Evolutionary conservation across 2,888 invertebrate genomes (phyloP).

Genomic region (Cepaea hortensis): DNA sequence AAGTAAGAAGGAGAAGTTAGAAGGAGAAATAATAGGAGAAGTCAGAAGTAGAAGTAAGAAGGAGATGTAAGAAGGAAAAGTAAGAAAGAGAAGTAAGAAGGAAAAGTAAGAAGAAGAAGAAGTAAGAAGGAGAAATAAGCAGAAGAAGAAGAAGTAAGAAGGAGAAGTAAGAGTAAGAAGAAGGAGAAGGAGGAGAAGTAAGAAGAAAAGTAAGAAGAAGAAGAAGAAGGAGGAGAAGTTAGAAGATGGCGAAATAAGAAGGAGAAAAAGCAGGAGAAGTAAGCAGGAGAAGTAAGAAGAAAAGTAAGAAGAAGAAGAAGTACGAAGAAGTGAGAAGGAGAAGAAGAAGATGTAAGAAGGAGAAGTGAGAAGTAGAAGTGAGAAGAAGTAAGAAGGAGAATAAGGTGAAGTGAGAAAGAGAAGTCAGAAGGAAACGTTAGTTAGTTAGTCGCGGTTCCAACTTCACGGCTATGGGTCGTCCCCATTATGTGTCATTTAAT

Average conservation of each 20-base stretch:
- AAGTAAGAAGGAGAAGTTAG: neutral
- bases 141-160: neutral
- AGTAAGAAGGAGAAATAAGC: neutral
- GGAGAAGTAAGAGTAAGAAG: neutral
- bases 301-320: neutral
- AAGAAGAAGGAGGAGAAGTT: neutral
- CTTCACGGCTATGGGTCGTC: too few species aligned
- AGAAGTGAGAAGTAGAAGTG: neutral
- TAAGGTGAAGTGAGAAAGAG: neutral
- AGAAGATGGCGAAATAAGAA: neutral
- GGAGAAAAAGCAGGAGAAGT: constrained; percentile 28
- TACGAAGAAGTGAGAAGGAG: too few species aligned
- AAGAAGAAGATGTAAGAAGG: neutral
- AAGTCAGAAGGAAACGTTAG: neutral
- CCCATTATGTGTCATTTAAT: too few species aligned
- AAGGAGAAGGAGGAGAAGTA: neutral
- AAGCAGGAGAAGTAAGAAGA: constrained; percentile 24
- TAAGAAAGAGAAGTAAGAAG: neutral
- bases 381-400: neutral
- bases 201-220: neutral
- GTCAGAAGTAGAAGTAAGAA: neutral
- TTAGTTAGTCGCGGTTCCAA: too few species aligned
- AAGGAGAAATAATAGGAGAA: neutral
- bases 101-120: neutral
- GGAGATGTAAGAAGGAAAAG: neutral